phyloP scores from a whole-genome alignment of 2,797 vertebrate genomes.

The Bucorvus abyssinicus region DNA sequence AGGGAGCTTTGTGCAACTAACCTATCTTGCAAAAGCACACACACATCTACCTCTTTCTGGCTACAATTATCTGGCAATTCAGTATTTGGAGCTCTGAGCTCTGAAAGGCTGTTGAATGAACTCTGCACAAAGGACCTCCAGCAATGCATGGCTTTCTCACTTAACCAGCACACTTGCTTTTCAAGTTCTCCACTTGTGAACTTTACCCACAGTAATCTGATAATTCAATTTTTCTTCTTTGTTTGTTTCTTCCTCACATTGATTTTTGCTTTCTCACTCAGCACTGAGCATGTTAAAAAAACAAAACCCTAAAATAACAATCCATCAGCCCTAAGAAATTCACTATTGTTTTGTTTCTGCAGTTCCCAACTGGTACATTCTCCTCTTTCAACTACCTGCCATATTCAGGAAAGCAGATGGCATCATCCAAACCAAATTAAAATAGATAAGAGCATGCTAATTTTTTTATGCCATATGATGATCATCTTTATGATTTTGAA shows the following conservation, averaged over 20 bases:
- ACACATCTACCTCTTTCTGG: neutral
- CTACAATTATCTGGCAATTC: neutral
- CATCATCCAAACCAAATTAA: conserved; percentile 51
- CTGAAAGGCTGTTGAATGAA: neutral
- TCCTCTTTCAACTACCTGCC: neutral
- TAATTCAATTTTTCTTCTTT: neutral
- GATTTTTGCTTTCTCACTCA: conserved; percentile 14
- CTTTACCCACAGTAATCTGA: neutral
- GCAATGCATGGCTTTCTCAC: neutral
- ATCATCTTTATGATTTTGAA: conserved; percentile 32
- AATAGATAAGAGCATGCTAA: conserved; percentile 33
- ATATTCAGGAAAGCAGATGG: conserved; percentile 48
- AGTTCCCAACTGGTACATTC: neutral
- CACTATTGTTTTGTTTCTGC: neutral
- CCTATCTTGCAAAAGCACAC: neutral
- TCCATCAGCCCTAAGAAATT: neutral
- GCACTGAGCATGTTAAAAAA: neutral
- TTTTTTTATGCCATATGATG: conserved; percentile 10
- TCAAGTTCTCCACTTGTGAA: neutral
- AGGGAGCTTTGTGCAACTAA: neutral
- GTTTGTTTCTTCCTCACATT: neutral
- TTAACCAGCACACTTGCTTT: neutral
- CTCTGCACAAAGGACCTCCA: neutral
- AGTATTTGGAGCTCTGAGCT: neutral
- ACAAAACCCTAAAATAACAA: neutral